Evolutionary conservation across 2,797 vertebrate species (phyloP), one percentile per base, ranked within the genome.

Genomic region (Sparidentex hasta): DNA sequence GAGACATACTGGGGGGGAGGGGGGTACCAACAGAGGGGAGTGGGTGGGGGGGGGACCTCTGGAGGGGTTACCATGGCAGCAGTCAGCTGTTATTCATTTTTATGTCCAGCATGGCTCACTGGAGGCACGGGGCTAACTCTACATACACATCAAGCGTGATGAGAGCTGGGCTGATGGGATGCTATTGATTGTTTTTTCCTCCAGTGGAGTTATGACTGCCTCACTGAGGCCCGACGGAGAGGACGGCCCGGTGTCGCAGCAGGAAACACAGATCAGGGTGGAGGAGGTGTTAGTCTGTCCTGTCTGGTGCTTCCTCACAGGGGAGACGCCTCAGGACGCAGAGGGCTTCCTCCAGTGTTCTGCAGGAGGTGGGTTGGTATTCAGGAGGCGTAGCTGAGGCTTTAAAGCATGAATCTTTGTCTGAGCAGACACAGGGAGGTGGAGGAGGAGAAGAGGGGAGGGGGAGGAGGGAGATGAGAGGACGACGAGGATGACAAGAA

Each of bases 41-140:
- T 27, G 56, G 7, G 50, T 5, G 1, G 9, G 23, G 56, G 65
- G 71, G 68, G 38, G 48, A 71, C 47, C 68, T 76, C 47, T 78
- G 52, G 47, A 55, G 50, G 7, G 43, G 83, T 89, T 87, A 63
- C 88, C 80, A 90, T 92, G 80, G 87, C 21, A 90, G 83, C 88
- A 56, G 73, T 84, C 78, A 78, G 80, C 77, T 71, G 66, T 83
- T 75, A 76, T 64, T 88, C 65, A 82, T 83, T 64, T 84, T 80
- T 76, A 86, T 88, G 72, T 75, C 69, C 73, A 52, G 68, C 58
- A 23, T 38, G 52, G 33, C 71, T 86, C 73, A 77, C 57, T 50
- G 74, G 65, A 68, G 74, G 58, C 67, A 16, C 27, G 64, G 25
- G 55, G 62, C 70, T 47, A 69, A 70, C 33, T 17, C 54, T 71